These are phyloP conservation scores for Turdus rufiventris DNA, from an alignment of 2,113 vertebrate species.

Conservation along the genomic window DNA sequence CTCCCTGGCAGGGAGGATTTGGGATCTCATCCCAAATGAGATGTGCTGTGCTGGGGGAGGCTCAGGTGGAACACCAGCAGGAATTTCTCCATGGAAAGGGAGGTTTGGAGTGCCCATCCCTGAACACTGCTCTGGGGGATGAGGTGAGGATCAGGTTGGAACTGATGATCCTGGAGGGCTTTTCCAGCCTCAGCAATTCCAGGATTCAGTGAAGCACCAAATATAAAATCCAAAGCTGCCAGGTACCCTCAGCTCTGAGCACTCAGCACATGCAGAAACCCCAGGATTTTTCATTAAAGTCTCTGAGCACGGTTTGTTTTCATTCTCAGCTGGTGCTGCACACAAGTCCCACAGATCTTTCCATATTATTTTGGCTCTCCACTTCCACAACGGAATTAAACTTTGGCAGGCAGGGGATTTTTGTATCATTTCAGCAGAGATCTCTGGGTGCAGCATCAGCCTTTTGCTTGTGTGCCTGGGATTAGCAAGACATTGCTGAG, in stretches of 20 bases:
- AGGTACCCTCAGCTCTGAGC: neutral
- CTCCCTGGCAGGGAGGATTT: neutral
- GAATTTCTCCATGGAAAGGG: neutral
- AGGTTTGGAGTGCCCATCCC: neutral
- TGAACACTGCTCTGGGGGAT: neutral
- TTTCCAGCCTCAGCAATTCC: neutral
- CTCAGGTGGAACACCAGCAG: neutral
- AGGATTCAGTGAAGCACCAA: neutral
- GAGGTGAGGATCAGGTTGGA: neutral
- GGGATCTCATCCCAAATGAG: neutral
- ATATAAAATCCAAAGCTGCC: neutral
- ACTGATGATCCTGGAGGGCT: neutral
- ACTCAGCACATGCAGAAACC: neutral
- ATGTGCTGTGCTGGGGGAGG: neutral
- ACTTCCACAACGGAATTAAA: neutral
- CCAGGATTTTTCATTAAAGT: neutral
- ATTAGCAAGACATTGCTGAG: conserved; percentile 65
- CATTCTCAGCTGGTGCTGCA: neutral
- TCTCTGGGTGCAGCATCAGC: conserved; percentile 53
- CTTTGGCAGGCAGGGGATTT: conserved; percentile 44
- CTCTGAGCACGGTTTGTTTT: neutral
- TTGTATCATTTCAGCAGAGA: conserved; percentile 39
- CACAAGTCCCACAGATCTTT: neutral
- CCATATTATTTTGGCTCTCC: conserved; percentile 14
- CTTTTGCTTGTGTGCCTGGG: conserved; percentile 42